Percentiles rank a stretch among this genome's conserved stretches.
These are phyloP conservation scores for Bostrychus sinensis DNA, from an alignment of 2,113 vertebrate species.

Conservation along the genomic window DNA sequence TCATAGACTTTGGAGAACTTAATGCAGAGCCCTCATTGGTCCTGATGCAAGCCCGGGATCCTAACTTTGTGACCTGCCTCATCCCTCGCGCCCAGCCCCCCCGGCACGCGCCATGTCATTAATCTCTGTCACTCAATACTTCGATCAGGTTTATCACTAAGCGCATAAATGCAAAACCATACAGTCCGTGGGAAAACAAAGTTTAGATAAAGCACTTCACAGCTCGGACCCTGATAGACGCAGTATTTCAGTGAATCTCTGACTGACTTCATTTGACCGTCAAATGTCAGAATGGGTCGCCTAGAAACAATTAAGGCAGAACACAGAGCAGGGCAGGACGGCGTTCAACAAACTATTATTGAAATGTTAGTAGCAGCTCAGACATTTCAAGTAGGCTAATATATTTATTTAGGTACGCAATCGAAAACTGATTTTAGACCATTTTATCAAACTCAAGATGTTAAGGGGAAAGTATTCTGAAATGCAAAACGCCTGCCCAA, in stretches of 20 bases:
- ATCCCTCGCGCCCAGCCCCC: conserved; percentile 22
- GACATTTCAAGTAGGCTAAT: too few species aligned
- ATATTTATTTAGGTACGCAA: too few species aligned
- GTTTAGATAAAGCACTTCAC: conserved; percentile 60
- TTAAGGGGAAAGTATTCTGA: neutral
- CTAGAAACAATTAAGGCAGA: neutral
- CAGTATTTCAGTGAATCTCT: conserved; percentile 4
- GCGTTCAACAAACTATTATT: too few species aligned
- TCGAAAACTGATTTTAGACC: too few species aligned
- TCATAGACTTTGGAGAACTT: conserved; percentile 23
- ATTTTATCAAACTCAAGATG: too few species aligned
- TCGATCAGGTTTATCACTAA: conserved; percentile 83
- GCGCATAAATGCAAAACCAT: conserved; percentile 77
- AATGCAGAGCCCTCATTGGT: conserved; percentile 14
- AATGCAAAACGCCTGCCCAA: neutral
- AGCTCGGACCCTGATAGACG: conserved; percentile 20
- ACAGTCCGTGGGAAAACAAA: conserved; percentile 79
- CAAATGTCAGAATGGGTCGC: neutral
- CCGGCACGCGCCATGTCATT: conserved; percentile 71
- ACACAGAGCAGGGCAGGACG: neutral
- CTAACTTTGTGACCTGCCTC: conserved; percentile 74
- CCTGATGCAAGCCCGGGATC: conserved; percentile 45
- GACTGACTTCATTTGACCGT: conserved; percentile 24
- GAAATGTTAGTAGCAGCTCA: too few species aligned
- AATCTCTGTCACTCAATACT: conserved; percentile 86